These are phyloP conservation scores for Eudyptes chrysolophus DNA, from an alignment of 2,113 vertebrate genomes.

Conservation along the genomic window DNA sequence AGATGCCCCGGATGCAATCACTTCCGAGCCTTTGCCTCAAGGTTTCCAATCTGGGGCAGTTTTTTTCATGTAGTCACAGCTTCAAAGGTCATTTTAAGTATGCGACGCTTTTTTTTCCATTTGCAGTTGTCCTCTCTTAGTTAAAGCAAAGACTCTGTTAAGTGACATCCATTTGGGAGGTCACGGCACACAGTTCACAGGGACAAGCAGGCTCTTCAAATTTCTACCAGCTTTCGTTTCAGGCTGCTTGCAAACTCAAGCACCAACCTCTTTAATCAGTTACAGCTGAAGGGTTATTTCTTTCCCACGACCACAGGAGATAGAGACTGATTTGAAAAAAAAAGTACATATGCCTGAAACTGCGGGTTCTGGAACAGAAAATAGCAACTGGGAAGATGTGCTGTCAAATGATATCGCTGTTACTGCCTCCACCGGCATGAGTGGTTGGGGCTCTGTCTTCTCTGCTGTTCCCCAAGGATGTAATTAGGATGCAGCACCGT, in stretches of 20 bases:
- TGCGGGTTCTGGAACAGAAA: constrained; percentile 11
- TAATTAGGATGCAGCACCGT: neutral
- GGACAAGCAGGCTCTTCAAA: neutral
- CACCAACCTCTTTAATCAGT: constrained; percentile 27
- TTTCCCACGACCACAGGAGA: constrained; percentile 28
- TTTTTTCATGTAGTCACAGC: neutral
- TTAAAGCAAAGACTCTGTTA: neutral
- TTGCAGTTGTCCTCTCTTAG: neutral
- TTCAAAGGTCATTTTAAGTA: neutral
- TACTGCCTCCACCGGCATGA: neutral
- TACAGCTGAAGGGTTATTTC: constrained; percentile 33
- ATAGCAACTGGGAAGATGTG: neutral
- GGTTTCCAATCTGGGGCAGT: neutral
- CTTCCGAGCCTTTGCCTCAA: neutral
- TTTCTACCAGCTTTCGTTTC: neutral
- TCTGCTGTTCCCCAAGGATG: constrained; percentile 16
- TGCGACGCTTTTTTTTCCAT: neutral
- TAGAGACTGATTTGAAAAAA: neutral
- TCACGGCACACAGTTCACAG: neutral
- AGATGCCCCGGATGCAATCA: neutral
- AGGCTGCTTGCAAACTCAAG: constrained; percentile 10
- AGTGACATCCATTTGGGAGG: neutral
- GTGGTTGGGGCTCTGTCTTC: neutral
- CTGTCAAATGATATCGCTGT: neutral
- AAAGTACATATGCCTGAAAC: neutral